phyloP scores from a whole-genome alignment of 1,140 invertebrate genomes.

The Onthophagus taurus region DNA sequence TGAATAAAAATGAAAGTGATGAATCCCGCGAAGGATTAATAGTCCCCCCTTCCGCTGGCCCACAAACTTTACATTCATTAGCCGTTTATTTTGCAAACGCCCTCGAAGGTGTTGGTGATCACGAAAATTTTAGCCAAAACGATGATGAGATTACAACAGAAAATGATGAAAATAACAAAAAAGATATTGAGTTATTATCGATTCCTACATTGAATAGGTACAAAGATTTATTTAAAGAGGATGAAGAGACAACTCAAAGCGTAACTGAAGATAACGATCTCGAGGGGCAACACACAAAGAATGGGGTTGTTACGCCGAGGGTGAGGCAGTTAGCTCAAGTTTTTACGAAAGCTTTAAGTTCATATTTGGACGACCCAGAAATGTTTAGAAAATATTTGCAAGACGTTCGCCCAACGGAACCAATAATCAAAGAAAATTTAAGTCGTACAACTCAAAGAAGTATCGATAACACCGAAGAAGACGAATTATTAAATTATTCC shows the following conservation, averaged over 20 bases:
- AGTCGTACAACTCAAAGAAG: slow-evolving; percentile 28
- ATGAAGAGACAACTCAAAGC: slow-evolving; percentile 21
- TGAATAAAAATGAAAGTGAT: slow-evolving; percentile 11
- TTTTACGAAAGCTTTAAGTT: slow-evolving; percentile 69
- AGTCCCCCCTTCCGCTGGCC: slow-evolving; percentile 58
- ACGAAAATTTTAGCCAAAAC: no score
- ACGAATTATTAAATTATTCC: slow-evolving; percentile 66
- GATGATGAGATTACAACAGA: slow-evolving; percentile 16
- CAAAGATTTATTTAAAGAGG: slow-evolving; percentile 41
- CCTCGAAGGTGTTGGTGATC: slow-evolving; percentile 45
- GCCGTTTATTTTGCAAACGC: slow-evolving; percentile 67
- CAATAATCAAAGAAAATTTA: no score
- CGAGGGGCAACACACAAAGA: slow-evolving; percentile 50
- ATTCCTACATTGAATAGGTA: slow-evolving; percentile 50
- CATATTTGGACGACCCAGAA: slow-evolving; percentile 69
- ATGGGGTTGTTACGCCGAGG: slow-evolving; percentile 46
- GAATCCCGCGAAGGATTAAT: slow-evolving; percentile 45
- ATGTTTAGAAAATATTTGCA: slow-evolving; percentile 64
- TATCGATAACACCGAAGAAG: slow-evolving; percentile 51
- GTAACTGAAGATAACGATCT: slow-evolving; percentile 38
- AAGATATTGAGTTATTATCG: slow-evolving; percentile 39
- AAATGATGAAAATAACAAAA: slow-evolving; percentile 34
- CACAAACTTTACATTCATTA: slow-evolving; percentile 64
- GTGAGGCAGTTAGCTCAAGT: slow-evolving; percentile 69
- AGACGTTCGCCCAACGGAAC: slow-evolving; percentile 67